These are phyloP conservation scores for Pomacea canaliculata DNA, from an alignment of 2,888 invertebrate genomes.

Conservation along the genomic window DNA sequence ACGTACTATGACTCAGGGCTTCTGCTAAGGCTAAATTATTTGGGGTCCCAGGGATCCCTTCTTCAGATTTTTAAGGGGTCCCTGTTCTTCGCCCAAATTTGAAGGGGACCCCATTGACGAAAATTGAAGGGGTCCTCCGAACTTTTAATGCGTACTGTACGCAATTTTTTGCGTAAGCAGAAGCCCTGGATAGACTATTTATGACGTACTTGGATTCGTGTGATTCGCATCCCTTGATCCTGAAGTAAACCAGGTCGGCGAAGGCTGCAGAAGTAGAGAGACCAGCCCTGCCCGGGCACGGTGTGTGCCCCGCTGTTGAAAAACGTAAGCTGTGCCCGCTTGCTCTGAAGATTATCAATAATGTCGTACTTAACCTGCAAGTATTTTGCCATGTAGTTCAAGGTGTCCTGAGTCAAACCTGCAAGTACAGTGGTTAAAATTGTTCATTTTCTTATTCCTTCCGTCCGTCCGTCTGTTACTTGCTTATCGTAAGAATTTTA, in stretches of 20 bases:
- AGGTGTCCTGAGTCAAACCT: constrained; percentile 33
- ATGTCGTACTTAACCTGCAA: constrained; percentile 40
- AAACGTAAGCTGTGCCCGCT: constrained; percentile 39
- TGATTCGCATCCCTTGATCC: constrained; percentile 24
- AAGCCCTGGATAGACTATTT: not conserved
- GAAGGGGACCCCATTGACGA: no score
- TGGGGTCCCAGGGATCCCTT: no score
- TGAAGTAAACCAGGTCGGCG: constrained; percentile 22
- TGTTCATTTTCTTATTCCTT: no score
- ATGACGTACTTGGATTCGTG: constrained; percentile 39
- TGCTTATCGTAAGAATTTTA: no score
- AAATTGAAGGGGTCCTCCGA: no score
- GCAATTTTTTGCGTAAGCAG: no score
- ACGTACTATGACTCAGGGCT: no score
- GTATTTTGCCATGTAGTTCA: constrained; percentile 38
- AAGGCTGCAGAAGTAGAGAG: constrained; percentile 39
- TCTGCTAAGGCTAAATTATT: no score
- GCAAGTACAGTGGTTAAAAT: not conserved
- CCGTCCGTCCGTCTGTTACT: no score
- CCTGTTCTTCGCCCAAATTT: no score
- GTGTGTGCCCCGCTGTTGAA: constrained; percentile 42
- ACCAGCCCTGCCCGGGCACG: constrained; percentile 44
- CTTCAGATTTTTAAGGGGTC: no score
- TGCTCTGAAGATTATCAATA: constrained; percentile 37
- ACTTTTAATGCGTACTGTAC: no score